Base-by-base conservation (phyloP, 2,113 vertebrate species). In the Serilophus lunatus region DNA sequence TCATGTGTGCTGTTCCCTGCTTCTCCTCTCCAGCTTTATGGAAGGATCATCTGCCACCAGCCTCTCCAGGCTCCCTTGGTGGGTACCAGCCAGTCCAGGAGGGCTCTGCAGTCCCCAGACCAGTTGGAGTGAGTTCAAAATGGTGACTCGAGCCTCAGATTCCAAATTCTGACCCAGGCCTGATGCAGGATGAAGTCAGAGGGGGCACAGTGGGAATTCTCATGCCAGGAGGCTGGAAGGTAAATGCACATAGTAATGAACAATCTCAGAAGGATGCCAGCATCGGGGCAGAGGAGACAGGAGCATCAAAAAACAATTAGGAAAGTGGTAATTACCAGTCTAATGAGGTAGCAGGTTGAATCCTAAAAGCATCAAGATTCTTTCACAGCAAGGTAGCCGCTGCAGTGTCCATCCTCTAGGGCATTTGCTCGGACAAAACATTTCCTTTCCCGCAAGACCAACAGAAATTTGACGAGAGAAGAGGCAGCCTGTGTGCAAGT, bases 301-400 rank as follows among this genome's bases (percentile, higher is more conserved):
- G 20, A 91, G 47, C 24, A n/a, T 49, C 49, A 91, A 47, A 85
- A 94, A 79, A 91, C 87, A 79, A 85, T 96, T 82, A 95, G 61
- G 53, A 72, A 93, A 87, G 90, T 95, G 87, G 92, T 38, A 95
- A 96, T 96, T 95, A 71, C 25, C 65, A 75, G 22, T 18, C 53
- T 90, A 93, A 94, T 90, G 90, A 94, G 84, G 42, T 28, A 60
- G 76, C 65, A 82, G 61, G 63, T 82, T 51, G 57, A 75, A 91
- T n/a, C 81, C 78, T 96, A 91, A 96, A 96, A 95, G 93, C 95
- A 93, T 87, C 8, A 2, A 49, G n/a, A 76, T 91, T 89, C 70
- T 94, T 95, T 87, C 90, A 60, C 49, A 44, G 65, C 1, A 3
- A 96, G 81, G 35, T 4, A 89, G 74, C 75, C 53, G 74, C 74